Conservation (phyloP, 2,888 invertebrate genomes). For the Melikaiella ostensackeni region DNA sequence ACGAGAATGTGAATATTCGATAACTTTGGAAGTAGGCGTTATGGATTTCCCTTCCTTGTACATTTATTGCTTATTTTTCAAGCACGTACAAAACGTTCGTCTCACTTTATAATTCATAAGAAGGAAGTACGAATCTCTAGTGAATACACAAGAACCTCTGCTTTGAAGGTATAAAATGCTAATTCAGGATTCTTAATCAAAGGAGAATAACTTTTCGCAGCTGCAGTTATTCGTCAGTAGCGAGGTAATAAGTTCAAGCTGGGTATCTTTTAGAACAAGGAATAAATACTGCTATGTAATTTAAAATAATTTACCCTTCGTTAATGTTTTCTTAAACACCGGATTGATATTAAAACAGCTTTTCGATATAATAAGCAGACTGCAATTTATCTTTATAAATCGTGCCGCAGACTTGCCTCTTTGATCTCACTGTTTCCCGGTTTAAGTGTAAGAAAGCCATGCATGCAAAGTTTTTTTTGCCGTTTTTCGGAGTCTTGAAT, state of each 20-base stretch:
- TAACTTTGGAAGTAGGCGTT: conserved; percentile 11
- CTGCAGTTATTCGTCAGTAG: not conserved
- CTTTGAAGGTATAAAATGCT: conserved; percentile 35
- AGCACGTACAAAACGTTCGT: conserved; percentile 38
- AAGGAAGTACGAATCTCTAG: conserved; percentile 20
- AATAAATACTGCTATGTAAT: not conserved
- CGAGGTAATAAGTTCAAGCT: not conserved
- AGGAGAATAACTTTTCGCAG: not conserved
- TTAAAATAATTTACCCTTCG: not conserved
- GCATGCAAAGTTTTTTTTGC: conserved; percentile 13
- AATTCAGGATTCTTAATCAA: not conserved
- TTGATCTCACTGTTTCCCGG: not conserved
- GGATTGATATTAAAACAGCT: not conserved
- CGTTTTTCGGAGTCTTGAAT: conserved; percentile 23
- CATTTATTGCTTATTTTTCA: conserved; percentile 19
- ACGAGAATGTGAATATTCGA: conserved; percentile 27
- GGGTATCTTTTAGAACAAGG: not conserved
- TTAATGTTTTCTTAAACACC: not conserved
- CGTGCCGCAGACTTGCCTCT: conserved; percentile 9
- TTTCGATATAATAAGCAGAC: not conserved
- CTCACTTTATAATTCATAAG: conserved; percentile 34
- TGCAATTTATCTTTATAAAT: conserved; percentile 35
- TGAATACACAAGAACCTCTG: conserved; percentile 18
- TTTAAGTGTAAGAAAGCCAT: conserved; percentile 13
- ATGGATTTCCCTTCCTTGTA: not conserved